Conservation (phyloP, 2,113 vertebrate genomes). For the Apodemus speciosus region DNA sequence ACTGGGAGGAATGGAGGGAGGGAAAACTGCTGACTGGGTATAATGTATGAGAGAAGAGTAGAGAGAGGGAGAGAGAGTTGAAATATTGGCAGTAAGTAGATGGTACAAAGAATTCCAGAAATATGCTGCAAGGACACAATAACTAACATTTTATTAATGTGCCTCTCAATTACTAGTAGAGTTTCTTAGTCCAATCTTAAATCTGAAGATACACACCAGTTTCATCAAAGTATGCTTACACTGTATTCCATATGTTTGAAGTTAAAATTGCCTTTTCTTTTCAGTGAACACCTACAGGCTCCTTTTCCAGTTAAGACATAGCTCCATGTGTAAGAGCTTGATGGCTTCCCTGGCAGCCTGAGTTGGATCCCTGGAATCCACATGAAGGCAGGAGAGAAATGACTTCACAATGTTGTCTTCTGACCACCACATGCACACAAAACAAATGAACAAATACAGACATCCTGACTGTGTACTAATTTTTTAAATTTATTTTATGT, state of each 20-base stretch:
- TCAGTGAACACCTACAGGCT: not conserved
- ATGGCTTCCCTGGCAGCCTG: not conserved
- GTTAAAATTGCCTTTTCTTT: not conserved
- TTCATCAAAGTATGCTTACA: not conserved
- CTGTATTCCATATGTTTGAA: not conserved
- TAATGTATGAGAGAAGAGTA: not conserved
- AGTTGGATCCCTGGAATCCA: not conserved
- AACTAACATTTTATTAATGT: not conserved
- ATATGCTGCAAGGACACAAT: not conserved
- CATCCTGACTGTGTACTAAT: not conserved
- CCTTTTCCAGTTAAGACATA: not conserved
- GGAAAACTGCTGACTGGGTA: not conserved
- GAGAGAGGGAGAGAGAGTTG: not conserved
- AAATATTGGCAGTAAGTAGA: not conserved
- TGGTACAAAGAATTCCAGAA: conserved; percentile 15
- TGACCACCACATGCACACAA: not conserved
- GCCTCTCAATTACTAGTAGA: not conserved
- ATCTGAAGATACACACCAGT: not conserved
- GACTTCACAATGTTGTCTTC: not conserved
- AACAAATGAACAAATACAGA: not conserved
- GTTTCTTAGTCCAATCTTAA: not conserved
- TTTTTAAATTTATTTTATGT: too few species aligned
- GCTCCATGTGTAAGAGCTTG: not conserved
- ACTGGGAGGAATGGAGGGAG: not conserved
- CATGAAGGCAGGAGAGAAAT: not conserved